Percentiles rank a stretch among this genome's conserved stretches.
Conservation (phyloP, 2,797 vertebrate species). For the Thamnophis elegans region DNA sequence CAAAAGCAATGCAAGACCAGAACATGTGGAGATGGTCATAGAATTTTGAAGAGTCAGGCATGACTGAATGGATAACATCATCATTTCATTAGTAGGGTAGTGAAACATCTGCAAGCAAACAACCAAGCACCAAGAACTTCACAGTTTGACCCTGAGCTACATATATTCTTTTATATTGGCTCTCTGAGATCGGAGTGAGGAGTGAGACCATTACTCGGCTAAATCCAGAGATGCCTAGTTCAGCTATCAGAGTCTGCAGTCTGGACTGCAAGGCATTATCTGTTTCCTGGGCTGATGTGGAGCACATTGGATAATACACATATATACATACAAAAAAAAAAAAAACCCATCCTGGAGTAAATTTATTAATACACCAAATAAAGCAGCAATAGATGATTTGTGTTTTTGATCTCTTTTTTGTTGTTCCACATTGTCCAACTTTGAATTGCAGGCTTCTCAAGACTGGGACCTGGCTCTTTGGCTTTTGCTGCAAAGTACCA, state of each 20-base stretch:
- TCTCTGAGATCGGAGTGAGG: neutral
- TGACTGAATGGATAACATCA: neutral
- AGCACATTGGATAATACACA: neutral
- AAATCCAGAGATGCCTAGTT: neutral
- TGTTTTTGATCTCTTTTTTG: neutral
- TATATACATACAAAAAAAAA: neutral
- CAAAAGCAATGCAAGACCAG: neutral
- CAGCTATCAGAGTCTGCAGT: neutral
- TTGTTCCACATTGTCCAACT: neutral
- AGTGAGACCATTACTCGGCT: neutral
- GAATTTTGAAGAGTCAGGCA: neutral
- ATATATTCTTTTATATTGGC: neutral
- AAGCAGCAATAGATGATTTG: neutral
- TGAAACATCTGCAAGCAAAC: neutral
- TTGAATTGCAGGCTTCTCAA: neutral
- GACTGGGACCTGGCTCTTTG: neutral
- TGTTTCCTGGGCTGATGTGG: neutral
- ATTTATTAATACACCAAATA: neutral
- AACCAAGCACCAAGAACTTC: neutral
- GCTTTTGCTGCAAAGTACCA: neutral
- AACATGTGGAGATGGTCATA: neutral
- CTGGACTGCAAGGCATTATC: neutral
- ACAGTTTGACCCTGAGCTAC: neutral
- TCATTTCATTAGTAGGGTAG: neutral
- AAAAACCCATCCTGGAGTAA: neutral